Base-by-base conservation (phyloP, 2,797 vertebrate genomes). In the Siniperca obscura region DNA sequence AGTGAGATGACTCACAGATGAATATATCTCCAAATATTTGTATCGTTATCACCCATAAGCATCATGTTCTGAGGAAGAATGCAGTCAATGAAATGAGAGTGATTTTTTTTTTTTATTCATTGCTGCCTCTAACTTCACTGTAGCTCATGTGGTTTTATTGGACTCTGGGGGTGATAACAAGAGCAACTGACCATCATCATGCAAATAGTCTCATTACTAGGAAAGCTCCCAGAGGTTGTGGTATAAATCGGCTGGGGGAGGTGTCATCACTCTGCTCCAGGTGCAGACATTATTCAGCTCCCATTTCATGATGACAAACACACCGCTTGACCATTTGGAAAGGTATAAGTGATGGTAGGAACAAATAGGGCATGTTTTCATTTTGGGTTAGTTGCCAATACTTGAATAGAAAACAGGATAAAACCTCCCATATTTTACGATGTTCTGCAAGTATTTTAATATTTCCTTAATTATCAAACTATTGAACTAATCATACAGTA, bases 141-240 rank as follows among this genome's bases (percentile, higher is more conserved):
- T 34, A 69, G 56, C 38, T 86, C 65, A 50, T 85, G 76, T 59
- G 44, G 75, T 83, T 88, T 85, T 64, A 86, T 84, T 80, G 70
- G 77, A 44, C 65, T 85, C 81, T 42, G 16, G 64, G 73, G 78
- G 70, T 73, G 81, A 89, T 90, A 87, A 85, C 82, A 76, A 84
- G 67, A 86, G 80, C 73, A 83, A 70, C 81, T 90, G 86, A 85
- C 90, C 86, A 19, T 86, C 89, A 55, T 80, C 80, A 88, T 90
- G 91, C 82, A 92, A 87, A 91, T 83, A 57, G 81, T 62, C 42
- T 89, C 86, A 89, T 91, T 90, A 93, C 27, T 0, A 40, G 38
- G 62, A 76, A 61, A 46, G 44, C 66, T 82, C 70, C 76, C 82
- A 22, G 11, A 42, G 68, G 82, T 71, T 50, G 22, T n/a, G 52